phyloP scores from a whole-genome alignment of 1,140 invertebrate genomes.

The Plutomurus gul region DNA sequence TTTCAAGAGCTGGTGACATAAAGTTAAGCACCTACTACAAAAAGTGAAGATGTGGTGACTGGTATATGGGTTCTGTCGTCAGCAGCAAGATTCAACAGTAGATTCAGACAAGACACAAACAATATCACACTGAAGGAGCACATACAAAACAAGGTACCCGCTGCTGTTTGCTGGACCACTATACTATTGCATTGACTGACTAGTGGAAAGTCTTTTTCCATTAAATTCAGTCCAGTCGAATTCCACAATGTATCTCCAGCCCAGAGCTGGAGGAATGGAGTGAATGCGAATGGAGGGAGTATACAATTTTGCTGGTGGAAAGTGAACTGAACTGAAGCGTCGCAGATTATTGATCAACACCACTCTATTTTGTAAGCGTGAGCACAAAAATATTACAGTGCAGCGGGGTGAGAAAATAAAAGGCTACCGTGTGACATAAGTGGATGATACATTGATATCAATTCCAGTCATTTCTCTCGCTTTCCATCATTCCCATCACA shows the following conservation, averaged over 20 bases:
- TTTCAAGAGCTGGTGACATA: no score
- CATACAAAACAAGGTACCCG: no score
- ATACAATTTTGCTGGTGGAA: no score
- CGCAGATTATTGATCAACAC: constrained; percentile 9
- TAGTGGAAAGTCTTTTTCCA: not conserved
- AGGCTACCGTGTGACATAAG: constrained; percentile 1
- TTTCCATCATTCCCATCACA: constrained; percentile 16
- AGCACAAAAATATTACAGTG: not conserved
- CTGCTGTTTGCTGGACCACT: no score
- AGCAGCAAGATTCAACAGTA: no score
- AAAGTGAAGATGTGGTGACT: no score
- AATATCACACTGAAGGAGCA: no score
- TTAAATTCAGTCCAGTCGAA: constrained; percentile 8
- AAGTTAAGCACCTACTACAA: no score
- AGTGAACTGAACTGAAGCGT: not conserved
- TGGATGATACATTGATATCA: constrained; percentile 19
- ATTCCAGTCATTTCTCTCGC: not conserved
- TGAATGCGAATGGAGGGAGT: constrained; percentile 10
- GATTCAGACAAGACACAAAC: no score
- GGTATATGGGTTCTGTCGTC: no score
- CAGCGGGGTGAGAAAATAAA: not conserved
- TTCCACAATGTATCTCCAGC: no score
- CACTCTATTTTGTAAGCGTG: not conserved
- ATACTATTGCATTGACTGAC: no score
- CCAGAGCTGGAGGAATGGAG: not conserved